Evolutionary conservation across 2,888 invertebrate species (phyloP).

Genomic region (Chymomyza procnemis): DNA sequence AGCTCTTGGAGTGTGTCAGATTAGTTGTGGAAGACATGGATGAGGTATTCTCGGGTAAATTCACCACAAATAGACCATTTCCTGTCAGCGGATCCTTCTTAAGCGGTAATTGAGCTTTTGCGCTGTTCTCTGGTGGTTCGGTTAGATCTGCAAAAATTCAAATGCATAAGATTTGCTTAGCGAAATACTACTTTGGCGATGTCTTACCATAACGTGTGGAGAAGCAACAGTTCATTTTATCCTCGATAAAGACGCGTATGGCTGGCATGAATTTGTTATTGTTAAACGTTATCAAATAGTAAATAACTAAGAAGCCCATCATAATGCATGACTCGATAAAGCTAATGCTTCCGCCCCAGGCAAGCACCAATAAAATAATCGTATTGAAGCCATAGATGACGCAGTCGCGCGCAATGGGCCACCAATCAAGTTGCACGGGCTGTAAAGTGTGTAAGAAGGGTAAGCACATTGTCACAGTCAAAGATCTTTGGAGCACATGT

Average conservation of each 20-base stretch:
- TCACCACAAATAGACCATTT: conserved; percentile 75
- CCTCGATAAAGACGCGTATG: conserved; percentile 76
- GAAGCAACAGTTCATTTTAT: conserved; percentile 77
- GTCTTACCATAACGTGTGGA: conserved; percentile 76
- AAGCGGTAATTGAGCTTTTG: conserved; percentile 76
- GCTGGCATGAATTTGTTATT: conserved; percentile 80
- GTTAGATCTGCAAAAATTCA: conserved; percentile 74
- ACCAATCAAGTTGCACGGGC: conserved; percentile 88
- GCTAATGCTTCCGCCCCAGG: conserved; percentile 88
- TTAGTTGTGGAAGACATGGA: conserved; percentile 74
- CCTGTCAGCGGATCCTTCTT: conserved; percentile 75
- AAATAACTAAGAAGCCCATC: conserved; percentile 85
- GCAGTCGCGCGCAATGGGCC: conserved; percentile 90
- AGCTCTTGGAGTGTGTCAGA: conserved; percentile 71
- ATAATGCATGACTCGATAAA: conserved; percentile 89
- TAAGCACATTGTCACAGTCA: not conserved
- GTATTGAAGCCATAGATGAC: conserved; percentile 87
- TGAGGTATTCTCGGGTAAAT: conserved; percentile 73
- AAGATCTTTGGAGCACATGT: not conserved
- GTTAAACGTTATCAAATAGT: conserved; percentile 87
- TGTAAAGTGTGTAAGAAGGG: conserved; percentile 77
- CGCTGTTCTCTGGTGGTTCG: conserved; percentile 76
- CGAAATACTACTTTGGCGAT: not conserved
- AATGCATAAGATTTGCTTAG: not conserved
- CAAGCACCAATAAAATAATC: conserved; percentile 83